Evolutionary conservation across 2,797 vertebrate genomes (phyloP).

Genomic region (Hydrophis major): DNA sequence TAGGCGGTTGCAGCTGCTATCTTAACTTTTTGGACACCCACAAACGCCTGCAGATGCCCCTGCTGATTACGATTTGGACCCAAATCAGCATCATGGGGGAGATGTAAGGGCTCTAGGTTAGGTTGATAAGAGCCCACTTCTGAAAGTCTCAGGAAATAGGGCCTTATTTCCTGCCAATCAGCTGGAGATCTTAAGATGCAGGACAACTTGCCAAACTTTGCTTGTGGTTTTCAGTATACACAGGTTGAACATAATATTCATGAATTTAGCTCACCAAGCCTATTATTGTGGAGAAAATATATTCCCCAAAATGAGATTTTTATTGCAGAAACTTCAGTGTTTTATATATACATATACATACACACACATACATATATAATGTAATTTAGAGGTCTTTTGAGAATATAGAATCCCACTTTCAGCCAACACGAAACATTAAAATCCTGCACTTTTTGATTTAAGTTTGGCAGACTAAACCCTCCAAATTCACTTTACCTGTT

Average conservation of each 20-base stretch:
- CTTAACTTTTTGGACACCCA: not conserved
- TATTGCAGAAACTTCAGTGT: not conserved
- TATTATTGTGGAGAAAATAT: not conserved
- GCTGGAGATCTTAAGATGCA: not conserved
- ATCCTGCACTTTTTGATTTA: not conserved
- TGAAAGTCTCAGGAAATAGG: not conserved
- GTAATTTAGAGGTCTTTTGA: not conserved
- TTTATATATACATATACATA: not conserved
- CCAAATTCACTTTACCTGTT: slow-evolving; percentile 60
- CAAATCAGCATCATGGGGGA: not conserved
- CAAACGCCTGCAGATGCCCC: not conserved
- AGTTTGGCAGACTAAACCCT: not conserved
- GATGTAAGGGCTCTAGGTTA: not conserved
- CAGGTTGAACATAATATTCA: not conserved
- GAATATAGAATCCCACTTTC: not conserved
- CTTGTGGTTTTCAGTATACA: not conserved
- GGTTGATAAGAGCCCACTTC: not conserved
- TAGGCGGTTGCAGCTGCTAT: not conserved
- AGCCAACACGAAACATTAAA: not conserved
- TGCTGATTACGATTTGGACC: not conserved
- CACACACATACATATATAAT: no score
- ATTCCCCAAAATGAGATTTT: not conserved
- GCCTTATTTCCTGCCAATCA: not conserved
- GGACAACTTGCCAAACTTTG: not conserved
- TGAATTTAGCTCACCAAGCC: not conserved